Evolutionary conservation across 2,888 invertebrate genomes (phyloP).

Genomic region (Dryobota labecula): DNA sequence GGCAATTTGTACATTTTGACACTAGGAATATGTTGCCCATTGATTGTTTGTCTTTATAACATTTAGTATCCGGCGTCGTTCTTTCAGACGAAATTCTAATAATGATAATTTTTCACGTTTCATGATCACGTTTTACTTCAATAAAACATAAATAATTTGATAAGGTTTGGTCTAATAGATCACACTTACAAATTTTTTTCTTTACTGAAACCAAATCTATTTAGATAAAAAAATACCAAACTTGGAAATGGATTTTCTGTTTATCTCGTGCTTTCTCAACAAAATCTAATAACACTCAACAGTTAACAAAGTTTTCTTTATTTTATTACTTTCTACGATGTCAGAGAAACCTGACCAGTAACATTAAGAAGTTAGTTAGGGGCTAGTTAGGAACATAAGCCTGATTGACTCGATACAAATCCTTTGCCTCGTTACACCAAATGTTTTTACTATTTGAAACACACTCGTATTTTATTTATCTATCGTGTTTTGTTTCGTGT

Average conservation of each 20-base stretch:
- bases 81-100: background rate
- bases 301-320: conserved; percentile 27
- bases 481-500: conserved; percentile 18
- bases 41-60: too few species aligned
- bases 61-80: too few species aligned
- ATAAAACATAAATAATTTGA: background rate
- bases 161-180: background rate
- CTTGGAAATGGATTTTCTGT: background rate
- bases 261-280: conserved; percentile 15
- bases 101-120: background rate
- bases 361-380: conserved; percentile 19
- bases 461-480: conserved; percentile 19
- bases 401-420: conserved; percentile 47
- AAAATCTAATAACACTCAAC: conserved; percentile 18
- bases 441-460: conserved; percentile 26
- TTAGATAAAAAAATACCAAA: background rate
- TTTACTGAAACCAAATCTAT: background rate
- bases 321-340: conserved; percentile 15
- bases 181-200: background rate
- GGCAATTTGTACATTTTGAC: too few species aligned
- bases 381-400: conserved; percentile 38
- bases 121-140: background rate
- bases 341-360: conserved; percentile 7
- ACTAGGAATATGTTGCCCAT: too few species aligned
- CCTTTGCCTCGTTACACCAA: conserved; percentile 36